phyloP scores from a whole-genome alignment of 2,113 vertebrate species.

The Abramis brama region DNA sequence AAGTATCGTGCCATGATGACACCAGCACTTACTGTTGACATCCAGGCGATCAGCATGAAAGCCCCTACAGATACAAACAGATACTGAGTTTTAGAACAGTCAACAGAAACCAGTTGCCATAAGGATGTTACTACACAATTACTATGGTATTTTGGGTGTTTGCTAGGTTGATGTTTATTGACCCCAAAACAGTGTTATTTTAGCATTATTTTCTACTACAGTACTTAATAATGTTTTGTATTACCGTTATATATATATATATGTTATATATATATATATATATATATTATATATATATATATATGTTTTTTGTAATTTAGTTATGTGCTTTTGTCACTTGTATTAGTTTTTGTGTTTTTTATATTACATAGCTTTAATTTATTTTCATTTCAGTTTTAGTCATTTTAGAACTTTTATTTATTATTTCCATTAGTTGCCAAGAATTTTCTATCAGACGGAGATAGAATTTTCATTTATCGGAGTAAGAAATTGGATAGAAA shows the following conservation, averaged over 20 bases:
- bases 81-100: background rate
- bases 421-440: background rate
- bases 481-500: no score
- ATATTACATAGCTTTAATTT: background rate
- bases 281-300: background rate
- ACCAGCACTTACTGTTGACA: constrained; percentile 80
- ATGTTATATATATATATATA: background rate
- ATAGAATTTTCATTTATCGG: background rate
- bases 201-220: background rate
- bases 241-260: background rate
- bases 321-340: background rate
- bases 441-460: background rate
- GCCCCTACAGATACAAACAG: constrained; percentile 69
- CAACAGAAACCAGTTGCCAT: background rate
- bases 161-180: background rate
- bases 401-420: background rate
- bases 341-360: background rate
- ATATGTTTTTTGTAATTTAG: background rate
- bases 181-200: background rate
- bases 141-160: background rate
- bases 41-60: constrained; percentile 86
- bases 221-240: background rate
- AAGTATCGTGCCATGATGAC: constrained; percentile 85
- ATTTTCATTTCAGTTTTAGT: background rate
- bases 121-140: background rate